Evolutionary conservation across 1,140 invertebrate species (phyloP).

Genomic region (Drosophila saltans): DNA sequence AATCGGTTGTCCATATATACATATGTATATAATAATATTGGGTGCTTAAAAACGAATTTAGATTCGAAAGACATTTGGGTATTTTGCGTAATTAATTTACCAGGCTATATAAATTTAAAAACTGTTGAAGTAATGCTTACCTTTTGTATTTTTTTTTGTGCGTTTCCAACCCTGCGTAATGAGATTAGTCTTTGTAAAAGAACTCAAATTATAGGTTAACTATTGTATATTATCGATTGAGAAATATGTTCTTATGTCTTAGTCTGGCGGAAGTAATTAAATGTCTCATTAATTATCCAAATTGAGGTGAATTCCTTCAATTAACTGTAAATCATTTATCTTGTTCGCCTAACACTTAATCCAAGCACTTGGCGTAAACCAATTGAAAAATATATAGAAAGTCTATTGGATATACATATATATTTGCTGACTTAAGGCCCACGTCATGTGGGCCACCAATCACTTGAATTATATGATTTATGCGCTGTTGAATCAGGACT

Average conservation of each 20-base stretch:
- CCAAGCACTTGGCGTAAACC: neutral
- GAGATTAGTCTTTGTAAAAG: no score
- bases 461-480: constrained; percentile 20
- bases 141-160: no score
- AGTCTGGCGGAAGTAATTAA: constrained; percentile 1
- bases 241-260: neutral
- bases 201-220: no score
- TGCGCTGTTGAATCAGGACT: constrained; percentile 19
- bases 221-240: no score
- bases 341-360: neutral
- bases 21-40: no score
- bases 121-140: no score
- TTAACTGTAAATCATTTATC: constrained; percentile 5
- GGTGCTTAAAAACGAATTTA: no score
- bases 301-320: neutral
- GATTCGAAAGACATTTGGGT: no score
- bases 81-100: no score
- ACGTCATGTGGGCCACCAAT: constrained; percentile 6
- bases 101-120: no score
- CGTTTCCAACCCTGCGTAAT: no score
- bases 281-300: constrained; percentile 12
- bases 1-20: no score
- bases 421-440: neutral
- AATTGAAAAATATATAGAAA: constrained; percentile 12
- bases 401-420: neutral